Conservation (phyloP, 2,797 vertebrate species). For the Pantherophis alleghaniensis region DNA sequence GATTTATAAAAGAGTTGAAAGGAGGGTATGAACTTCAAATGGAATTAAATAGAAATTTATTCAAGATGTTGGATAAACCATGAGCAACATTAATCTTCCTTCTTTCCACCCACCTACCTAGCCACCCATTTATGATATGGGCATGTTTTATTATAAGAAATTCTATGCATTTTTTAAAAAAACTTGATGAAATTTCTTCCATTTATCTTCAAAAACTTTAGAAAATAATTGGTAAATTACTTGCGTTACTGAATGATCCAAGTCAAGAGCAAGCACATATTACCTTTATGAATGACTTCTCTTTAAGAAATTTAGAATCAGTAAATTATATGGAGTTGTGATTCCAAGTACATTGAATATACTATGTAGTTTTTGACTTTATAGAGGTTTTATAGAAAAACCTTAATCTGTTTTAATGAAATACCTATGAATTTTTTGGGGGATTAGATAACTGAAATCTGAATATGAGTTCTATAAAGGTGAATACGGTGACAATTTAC, state of each 20-base stretch:
- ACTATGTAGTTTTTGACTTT: not conserved
- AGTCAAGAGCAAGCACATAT: not conserved
- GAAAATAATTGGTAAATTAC: not conserved
- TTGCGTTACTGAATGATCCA: constrained; percentile 3
- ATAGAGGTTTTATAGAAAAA: not conserved
- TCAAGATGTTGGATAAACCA: not conserved
- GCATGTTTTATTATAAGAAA: constrained; percentile 4
- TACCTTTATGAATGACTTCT: not conserved
- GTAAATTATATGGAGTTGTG: not conserved
- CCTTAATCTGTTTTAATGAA: not conserved
- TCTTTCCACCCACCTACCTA: not conserved
- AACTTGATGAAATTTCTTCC: not conserved
- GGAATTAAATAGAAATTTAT: constrained; percentile 17
- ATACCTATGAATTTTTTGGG: not conserved
- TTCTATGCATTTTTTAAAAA: not conserved
- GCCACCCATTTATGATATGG: not conserved
- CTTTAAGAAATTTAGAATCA: not conserved
- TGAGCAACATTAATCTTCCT: not conserved
- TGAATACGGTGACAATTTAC: not conserved
- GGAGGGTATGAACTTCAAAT: not conserved
- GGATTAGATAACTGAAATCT: not conserved
- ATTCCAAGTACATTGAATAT: constrained; percentile 18
- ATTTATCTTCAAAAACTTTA: not conserved
- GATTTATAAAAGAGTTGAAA: not conserved
- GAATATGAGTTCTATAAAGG: not conserved